Conservation (phyloP, 2,888 invertebrate species). For the Mythimna ferrago region DNA sequence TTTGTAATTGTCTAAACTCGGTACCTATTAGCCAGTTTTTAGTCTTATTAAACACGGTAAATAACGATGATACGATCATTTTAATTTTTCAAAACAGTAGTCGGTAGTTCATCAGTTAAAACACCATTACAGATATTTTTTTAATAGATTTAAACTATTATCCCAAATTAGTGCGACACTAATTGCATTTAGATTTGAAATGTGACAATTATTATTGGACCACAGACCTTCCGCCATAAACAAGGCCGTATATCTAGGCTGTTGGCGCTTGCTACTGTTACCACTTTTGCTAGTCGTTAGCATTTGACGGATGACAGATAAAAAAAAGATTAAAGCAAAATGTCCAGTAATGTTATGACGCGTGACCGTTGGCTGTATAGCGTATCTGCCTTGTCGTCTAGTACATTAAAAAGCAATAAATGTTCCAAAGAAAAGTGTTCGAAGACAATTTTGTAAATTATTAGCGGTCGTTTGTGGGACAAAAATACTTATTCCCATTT, state of each 20-base stretch:
- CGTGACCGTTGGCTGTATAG: conserved; percentile 76
- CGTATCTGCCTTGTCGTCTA: conserved; percentile 79
- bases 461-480: conserved; percentile 68
- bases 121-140: not conserved
- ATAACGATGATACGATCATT: not conserved
- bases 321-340: conserved; percentile 82
- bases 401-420: conserved; percentile 85
- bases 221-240: conserved; percentile 55
- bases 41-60: not conserved
- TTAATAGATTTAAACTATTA: conserved; percentile 42
- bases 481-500: conserved; percentile 66
- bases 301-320: conserved; percentile 76
- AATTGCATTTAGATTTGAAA: conserved; percentile 55
- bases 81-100: not conserved
- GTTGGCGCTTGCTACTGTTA: conserved; percentile 75
- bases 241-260: conserved; percentile 59
- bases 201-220: conserved; percentile 55
- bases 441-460: conserved; percentile 75
- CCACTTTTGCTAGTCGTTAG: conserved; percentile 65
- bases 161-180: conserved; percentile 51
- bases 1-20: not conserved
- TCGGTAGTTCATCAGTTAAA: conserved; percentile 13
- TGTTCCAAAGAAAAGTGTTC: conserved; percentile 71
- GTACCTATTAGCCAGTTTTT: not conserved
- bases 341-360: conserved; percentile 76